Evolutionary conservation across 2,888 invertebrate genomes (phyloP), one percentile per base, ranked within the genome.

Genomic region (Machimus rusticus): DNA sequence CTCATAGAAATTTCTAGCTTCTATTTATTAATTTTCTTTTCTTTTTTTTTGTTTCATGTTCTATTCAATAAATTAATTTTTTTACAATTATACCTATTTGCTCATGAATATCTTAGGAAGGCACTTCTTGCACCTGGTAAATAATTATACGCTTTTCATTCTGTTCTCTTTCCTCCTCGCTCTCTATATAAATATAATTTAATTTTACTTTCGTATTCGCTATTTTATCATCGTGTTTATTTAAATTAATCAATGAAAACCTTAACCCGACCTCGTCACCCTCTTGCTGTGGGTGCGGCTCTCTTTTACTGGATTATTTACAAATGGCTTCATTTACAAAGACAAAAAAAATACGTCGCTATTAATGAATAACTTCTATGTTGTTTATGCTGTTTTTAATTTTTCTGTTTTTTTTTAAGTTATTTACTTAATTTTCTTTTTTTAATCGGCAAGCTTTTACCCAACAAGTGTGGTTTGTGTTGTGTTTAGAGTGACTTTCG

Each of bases 121-220:
- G 82, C 82, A 82, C 82, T 82, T 82, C 82, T 82, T 82, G 82
- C 82, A 82, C 82, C 82, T 82, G 82, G 82, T 82, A 82, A 82
- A 82, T 82, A 82, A 82, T 82, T 82, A 57, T 79, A 82, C 57
- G 82, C 57, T 66, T 66, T 82, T 82, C 51, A 23, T 66, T 66
- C 28, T 66, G 28, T 12, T 23, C 28, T 12, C 19, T 66, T 28
- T 57, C n/a, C 23, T 57, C 57, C 28, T 55, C 31, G 31, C 57
- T 66, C 51, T 82, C 16, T 82, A 66, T 82, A 82, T 82, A 82
- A 82, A 82, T 82, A 82, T 82, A 82, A 57, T 82, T 82, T 66
- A 82, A 82, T 82, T 82, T 82, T 82, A 82, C 57, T 82, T 82
- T 82, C 23, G 28, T 51, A n/a, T 79, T 66, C 31, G 34, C 55